Evolutionary conservation across 1,140 invertebrate species (phyloP).

Genomic region (Drosophila kikkawai): DNA sequence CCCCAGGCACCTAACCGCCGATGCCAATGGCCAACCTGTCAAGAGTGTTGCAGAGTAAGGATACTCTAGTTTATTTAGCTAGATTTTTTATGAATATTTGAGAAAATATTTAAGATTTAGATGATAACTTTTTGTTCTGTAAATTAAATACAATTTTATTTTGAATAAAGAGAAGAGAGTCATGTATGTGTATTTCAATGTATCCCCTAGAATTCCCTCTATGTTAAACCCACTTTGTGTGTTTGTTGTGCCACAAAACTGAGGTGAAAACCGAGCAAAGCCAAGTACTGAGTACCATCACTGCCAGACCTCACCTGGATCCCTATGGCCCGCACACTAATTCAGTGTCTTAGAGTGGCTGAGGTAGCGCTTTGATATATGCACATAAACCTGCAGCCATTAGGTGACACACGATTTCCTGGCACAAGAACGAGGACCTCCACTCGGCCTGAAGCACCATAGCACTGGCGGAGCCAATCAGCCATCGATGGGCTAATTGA

Average conservation of each 20-base stretch:
- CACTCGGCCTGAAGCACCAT: slow-evolving; percentile 1
- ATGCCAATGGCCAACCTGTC: slow-evolving; percentile 15
- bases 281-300: slow-evolving; percentile 10
- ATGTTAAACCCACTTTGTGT: no score
- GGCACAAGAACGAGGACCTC: slow-evolving; percentile 10
- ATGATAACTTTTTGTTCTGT: no score
- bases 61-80: not conserved
- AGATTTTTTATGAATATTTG: not conserved
- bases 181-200: no score
- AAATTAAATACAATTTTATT: no score
- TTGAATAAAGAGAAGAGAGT: no score
- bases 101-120: no score
- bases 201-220: not conserved
- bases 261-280: slow-evolving; percentile 1
- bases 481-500: slow-evolving; percentile 69
- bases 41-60: slow-evolving; percentile 1
- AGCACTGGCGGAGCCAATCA: slow-evolving; percentile 53
- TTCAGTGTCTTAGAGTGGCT: slow-evolving; percentile 44
- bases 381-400: slow-evolving; percentile 47
- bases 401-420: slow-evolving; percentile 40
- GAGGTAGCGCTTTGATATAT: slow-evolving; percentile 56
- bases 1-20: slow-evolving; percentile 1
- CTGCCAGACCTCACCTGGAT: not conserved
- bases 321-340: slow-evolving; percentile 22
- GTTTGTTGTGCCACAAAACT: not conserved